Evolutionary conservation across 2,888 invertebrate genomes (phyloP).

Genomic region (Ornithoptera alexandrae): DNA sequence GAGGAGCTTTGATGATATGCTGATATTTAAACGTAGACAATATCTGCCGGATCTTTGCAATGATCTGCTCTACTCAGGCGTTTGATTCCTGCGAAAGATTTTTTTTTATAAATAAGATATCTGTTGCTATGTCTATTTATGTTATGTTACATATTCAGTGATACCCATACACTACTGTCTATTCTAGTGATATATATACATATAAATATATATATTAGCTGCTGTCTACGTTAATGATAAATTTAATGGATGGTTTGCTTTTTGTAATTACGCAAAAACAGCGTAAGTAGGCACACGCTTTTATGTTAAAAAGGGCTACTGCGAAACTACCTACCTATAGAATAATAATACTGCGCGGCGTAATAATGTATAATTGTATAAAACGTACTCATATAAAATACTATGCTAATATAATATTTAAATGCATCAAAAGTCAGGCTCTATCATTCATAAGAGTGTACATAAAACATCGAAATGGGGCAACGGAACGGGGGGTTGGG

Average conservation of each 20-base stretch:
- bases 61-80: conserved; percentile 94
- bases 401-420: conserved; percentile 63
- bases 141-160: conserved; percentile 41
- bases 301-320: conserved; percentile 53
- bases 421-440: conserved; percentile 77
- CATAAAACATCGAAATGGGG: conserved; percentile 61
- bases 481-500: conserved; percentile 44
- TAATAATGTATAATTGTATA: conserved; percentile 65
- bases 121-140: conserved; percentile 48
- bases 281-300: conserved; percentile 37
- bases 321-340: conserved; percentile 46
- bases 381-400: conserved; percentile 72
- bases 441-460: conserved; percentile 70
- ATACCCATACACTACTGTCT: conserved; percentile 58
- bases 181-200: conserved; percentile 54
- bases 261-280: conserved; percentile 47
- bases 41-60: conserved; percentile 90
- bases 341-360: conserved; percentile 69
- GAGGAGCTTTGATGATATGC: conserved; percentile 77
- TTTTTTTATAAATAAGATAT: conserved; percentile 66
- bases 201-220: conserved; percentile 38
- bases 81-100: conserved; percentile 87
- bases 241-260: conserved; percentile 50
- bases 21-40: conserved; percentile 86
- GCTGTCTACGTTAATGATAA: conserved; percentile 57